Base-by-base conservation (phyloP, 2,113 vertebrate genomes). In the Pseudolaguvia tuberculata region DNA sequence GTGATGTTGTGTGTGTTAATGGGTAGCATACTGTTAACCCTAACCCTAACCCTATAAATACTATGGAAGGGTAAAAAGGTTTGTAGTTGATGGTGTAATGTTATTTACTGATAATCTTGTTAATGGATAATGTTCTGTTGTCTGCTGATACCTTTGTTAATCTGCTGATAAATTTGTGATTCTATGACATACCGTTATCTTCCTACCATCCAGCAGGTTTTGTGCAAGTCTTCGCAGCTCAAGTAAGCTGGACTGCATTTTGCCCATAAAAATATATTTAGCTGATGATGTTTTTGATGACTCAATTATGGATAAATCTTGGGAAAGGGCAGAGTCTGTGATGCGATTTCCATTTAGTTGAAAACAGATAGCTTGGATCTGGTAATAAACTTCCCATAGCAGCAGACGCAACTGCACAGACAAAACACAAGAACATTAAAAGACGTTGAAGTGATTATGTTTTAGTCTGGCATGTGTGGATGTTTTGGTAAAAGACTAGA, bases 301-400 rank as follows among this genome's bases (percentile, higher is more conserved):
- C 85, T 99, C 96, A 11, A 98, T 96, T 96, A 99, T 98, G 10
- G 97, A 99, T 77, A 95, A 98, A 86, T 99, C 97, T 0, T 94
- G 98, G 84, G 95, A 98, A 78, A 98, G 92, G 0, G 96, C 97
- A 0, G 96, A 98, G 85, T 99, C 97, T 0, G 96, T 96, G 9
- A 97, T 91, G 84, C 98, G 96, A 0, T 93, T 98, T 12, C 97
- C 97, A n/a, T 96, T 88, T 23, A 99, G 93, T 79, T 98, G 96
- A 2, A 93, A 96, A 91, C 96, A 98, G 56, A 99, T 93, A 4
- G 95, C 94, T 1, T 96, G 89, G 3, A 99, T 94, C 74, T 98
- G 96, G 82, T 95, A 97, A 83, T 96, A 98, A 0, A 95, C 95
- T 87, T 98, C 96, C 96, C 96, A 98, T 20, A 99, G 92, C 89